phyloP scores from a whole-genome alignment of 2,888 invertebrate genomes.

The Zonitis immaculata region DNA sequence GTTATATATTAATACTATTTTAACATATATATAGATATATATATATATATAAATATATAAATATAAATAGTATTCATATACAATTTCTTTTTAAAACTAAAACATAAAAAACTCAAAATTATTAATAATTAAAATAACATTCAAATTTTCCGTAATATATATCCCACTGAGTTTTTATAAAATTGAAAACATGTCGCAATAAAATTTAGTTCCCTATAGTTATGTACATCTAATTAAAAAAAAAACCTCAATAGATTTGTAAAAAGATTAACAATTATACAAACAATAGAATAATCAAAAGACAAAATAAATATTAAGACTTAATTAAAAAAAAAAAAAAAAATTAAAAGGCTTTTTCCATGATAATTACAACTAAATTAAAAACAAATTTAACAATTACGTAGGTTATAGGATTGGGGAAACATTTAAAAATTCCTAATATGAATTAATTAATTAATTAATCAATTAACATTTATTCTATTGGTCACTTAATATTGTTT shows the following conservation, averaged over 20 bases:
- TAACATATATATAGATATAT: no score
- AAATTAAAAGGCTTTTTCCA: no score
- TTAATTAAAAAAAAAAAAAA: constrained; percentile 1
- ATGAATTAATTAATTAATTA: constrained; percentile 1
- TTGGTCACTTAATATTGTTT: constrained; percentile 55
- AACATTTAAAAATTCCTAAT: constrained; percentile 4
- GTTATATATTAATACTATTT: no score
- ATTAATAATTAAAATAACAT: no score
- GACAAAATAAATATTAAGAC: constrained; percentile 4
- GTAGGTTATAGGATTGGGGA: neutral
- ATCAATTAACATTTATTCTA: constrained; percentile 25
- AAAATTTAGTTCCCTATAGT: no score
- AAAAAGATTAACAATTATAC: constrained; percentile 2
- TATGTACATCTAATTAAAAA: constrained; percentile 6
- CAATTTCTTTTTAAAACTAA: no score
- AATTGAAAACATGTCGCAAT: no score
- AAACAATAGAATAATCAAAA: constrained; percentile 3
- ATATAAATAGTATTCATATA: no score
- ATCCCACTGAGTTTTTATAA: no score
- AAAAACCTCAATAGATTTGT: neutral
- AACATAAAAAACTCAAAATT: no score
- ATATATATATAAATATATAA: no score
- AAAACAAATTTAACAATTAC: neutral
- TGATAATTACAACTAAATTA: constrained; percentile 4
- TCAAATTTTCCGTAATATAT: no score